Percentiles rank a stretch among this genome's conserved stretches.
Conservation (phyloP, 2,797 vertebrate species). For the Rhinella marina region DNA sequence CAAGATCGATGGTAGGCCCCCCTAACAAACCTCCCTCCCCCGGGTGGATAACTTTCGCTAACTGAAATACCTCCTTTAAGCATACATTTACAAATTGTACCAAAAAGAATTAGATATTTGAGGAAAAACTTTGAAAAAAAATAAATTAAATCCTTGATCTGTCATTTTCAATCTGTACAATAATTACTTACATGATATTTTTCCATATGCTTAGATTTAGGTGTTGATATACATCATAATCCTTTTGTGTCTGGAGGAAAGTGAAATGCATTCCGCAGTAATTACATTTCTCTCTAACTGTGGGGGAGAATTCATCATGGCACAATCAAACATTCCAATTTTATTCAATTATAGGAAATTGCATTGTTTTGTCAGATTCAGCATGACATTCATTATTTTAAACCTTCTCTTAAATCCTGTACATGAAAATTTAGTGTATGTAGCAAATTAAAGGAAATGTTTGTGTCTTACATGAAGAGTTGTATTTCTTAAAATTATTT, state of each 20-base stretch:
- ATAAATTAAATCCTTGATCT: background rate
- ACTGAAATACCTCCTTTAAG: no score
- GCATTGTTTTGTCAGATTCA: constrained; percentile 19
- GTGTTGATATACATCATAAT: constrained; percentile 33
- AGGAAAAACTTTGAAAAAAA: background rate
- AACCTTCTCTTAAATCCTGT: background rate
- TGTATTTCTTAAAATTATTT: no score
- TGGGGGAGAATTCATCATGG: constrained; percentile 32
- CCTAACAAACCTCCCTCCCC: no score
- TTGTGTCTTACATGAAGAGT: no score
- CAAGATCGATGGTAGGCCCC: no score
- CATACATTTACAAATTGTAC: background rate
- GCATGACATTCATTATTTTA: constrained; percentile 9
- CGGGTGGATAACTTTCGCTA: no score
- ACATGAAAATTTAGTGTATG: background rate
- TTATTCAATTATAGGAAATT: constrained; percentile 35
- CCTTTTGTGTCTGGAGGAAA: constrained; percentile 44
- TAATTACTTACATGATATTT: constrained; percentile 10
- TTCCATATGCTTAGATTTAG: constrained; percentile 22
- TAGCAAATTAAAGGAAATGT: no score
- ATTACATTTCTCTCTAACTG: constrained; percentile 44
- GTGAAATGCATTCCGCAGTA: constrained; percentile 32
- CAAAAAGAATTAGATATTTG: background rate
- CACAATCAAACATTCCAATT: constrained; percentile 29
- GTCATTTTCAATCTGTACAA: constrained; percentile 30